Percentiles rank a stretch among this genome's conserved stretches.
These are phyloP conservation scores for Chanos chanos DNA, from an alignment of 2,797 vertebrate genomes.

Conservation along the genomic window DNA sequence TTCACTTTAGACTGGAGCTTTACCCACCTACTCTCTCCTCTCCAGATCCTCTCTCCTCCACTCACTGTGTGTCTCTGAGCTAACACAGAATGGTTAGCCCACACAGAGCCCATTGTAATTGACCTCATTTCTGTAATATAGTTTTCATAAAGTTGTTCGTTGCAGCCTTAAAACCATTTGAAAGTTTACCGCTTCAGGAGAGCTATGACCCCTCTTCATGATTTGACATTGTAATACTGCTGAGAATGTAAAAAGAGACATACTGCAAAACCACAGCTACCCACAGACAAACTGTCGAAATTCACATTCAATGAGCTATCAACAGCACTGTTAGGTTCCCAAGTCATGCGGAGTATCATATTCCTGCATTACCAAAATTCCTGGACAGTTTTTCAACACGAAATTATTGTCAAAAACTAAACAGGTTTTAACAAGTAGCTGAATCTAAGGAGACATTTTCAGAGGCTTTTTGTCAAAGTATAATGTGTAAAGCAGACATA, in stretches of 20 bases:
- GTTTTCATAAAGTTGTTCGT: conserved; percentile 21
- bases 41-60: not conserved
- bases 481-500: conserved; percentile 37
- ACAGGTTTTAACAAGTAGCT: conserved; percentile 52
- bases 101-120: conserved; percentile 33
- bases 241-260: conserved; percentile 22
- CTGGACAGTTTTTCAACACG: conserved; percentile 45
- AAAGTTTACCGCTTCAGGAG: conserved; percentile 17
- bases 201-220: not conserved
- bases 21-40: conserved; percentile 16
- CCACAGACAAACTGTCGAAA: conserved; percentile 6
- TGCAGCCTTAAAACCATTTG: conserved; percentile 25
- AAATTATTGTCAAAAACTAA: conserved; percentile 43
- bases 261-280: not conserved
- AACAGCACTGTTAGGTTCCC: conserved; percentile 22
- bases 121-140: conserved; percentile 27
- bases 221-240: not conserved
- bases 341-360: conserved; percentile 33
- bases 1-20: conserved; percentile 13
- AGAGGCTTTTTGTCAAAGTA: conserved; percentile 37
- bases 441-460: conserved; percentile 36
- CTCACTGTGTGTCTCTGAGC: conserved; percentile 11
- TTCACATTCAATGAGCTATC: conserved; percentile 16
- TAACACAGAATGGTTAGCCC: conserved; percentile 27
- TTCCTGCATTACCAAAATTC: conserved; percentile 25